Evolutionary conservation across 2,888 invertebrate genomes (phyloP), one percentile per base, ranked within the genome.

Genomic region (Lochmaea capreae): DNA sequence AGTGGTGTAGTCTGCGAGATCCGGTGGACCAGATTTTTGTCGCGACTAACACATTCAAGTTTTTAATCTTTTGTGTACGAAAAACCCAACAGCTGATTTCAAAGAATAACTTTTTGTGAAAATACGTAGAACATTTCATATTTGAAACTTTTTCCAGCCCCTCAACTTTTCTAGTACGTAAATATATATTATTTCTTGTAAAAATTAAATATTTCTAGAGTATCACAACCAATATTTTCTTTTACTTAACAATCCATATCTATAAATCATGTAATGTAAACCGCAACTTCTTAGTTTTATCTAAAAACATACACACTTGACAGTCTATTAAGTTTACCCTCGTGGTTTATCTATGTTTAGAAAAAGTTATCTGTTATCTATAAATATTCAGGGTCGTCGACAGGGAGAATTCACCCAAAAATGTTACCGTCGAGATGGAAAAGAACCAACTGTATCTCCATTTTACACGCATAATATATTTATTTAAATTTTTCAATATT

Each of bases 81-180:
- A 67, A 72, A 72, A 58, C 62, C 67, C 70, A 74, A 76, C 76
- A 76, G 76, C 76, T 76, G 76, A 76, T 74, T 69, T 46, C 62
- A 58, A 65, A 67, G 57, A 67, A 26, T 18, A 58, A 18, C 11
- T n/a, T n/a, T n/a, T n/a, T n/a, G 22, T 22, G 22, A 22, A 22
- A 22, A 22, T n/a, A n/a, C n/a, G n/a, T n/a, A n/a, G n/a, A n/a
- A n/a, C n/a, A n/a, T n/a, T n/a, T n/a, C n/a, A n/a, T n/a, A n/a
- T n/a, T 3, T 22, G 1, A 22, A 22, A 3, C 22, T 22, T 22
- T 22, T 22, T 22, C 22, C 1, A 22, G 2, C 22, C 22, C 22
- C 22, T 33, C 5, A 43, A 43, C 43, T 1, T 12, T 42, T 42
- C 11, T 42, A 1, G 42, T 42, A 42, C 9, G 3, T 11, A 10